Conservation (phyloP, 2,888 invertebrate species). For the Cephus spinipes region DNA sequence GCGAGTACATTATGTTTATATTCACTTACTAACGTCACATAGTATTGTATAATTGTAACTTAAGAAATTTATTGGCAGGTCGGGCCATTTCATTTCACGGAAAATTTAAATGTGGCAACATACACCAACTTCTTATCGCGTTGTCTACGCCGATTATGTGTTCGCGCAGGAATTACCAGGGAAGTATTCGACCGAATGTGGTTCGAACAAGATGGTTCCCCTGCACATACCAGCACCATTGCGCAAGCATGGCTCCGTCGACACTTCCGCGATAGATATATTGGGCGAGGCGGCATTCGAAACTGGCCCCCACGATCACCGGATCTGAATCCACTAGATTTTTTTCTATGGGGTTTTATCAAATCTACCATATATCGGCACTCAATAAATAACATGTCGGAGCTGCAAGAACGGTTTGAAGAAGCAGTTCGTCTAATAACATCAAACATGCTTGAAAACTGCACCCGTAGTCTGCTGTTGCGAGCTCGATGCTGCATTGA, state of each 20-base stretch:
- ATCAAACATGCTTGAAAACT: too few relatives aligned
- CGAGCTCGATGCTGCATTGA: slow-evolving; percentile 15
- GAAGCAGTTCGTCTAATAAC: too few relatives aligned
- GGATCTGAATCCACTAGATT: slow-evolving; percentile 14
- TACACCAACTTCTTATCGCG: too few relatives aligned
- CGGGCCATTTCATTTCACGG: slow-evolving; percentile 13
- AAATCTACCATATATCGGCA: slow-evolving; percentile 9
- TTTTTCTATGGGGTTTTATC: slow-evolving; percentile 15
- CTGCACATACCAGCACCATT: slow-evolving; percentile 3
- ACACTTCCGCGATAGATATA: background rate
- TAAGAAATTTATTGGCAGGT: background rate
- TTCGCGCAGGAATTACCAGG: too few relatives aligned
- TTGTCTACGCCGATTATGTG: too few relatives aligned
- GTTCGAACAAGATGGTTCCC: slow-evolving; percentile 15
- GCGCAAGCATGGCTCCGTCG: background rate
- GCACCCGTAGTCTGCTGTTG: background rate
- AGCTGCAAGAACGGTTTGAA: too few relatives aligned
- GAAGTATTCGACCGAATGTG: background rate
- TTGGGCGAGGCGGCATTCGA: slow-evolving; percentile 5
- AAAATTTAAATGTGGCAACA: background rate
- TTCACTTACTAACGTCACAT: too few relatives aligned
- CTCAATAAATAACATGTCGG: too few relatives aligned
- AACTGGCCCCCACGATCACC: slow-evolving; percentile 17
- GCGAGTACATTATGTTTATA: too few relatives aligned
- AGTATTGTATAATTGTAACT: too few relatives aligned